Evolutionary conservation across 2,113 vertebrate genomes (phyloP).

Genomic region (Hypomesus transpacificus): DNA sequence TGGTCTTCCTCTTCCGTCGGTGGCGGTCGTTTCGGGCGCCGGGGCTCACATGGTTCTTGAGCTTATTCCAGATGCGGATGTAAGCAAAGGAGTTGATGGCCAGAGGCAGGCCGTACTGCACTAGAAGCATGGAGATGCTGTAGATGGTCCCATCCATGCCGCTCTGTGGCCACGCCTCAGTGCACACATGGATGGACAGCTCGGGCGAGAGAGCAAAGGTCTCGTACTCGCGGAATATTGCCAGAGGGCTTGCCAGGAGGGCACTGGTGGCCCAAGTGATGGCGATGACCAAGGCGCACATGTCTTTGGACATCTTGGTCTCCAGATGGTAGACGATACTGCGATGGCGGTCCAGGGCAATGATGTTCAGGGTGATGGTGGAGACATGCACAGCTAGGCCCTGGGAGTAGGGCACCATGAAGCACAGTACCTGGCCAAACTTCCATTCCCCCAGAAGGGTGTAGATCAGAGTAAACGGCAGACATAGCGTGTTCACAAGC

Average conservation of each 20-base stretch:
- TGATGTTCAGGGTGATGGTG: slow-evolving; percentile 89
- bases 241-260: slow-evolving; percentile 86
- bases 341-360: slow-evolving; percentile 88
- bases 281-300: slow-evolving; percentile 83
- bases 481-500: slow-evolving; percentile 86
- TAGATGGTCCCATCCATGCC: slow-evolving; percentile 82
- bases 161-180: slow-evolving; percentile 85
- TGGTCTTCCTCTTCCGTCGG: slow-evolving; percentile 83
- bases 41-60: slow-evolving; percentile 77
- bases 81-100: slow-evolving; percentile 86
- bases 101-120: slow-evolving; percentile 86
- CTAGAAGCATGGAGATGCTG: slow-evolving; percentile 83
- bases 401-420: slow-evolving; percentile 88
- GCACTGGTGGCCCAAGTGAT: slow-evolving; percentile 86
- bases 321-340: slow-evolving; percentile 89
- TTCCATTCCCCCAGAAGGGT: slow-evolving; percentile 88
- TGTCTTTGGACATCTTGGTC: slow-evolving; percentile 85
- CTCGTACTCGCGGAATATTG: slow-evolving; percentile 89
- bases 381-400: slow-evolving; percentile 90
- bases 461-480: slow-evolving; percentile 90
- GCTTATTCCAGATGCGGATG: slow-evolving; percentile 84
- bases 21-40: slow-evolving; percentile 77
- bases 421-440: slow-evolving; percentile 84
- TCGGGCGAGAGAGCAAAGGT: slow-evolving; percentile 77
- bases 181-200: slow-evolving; percentile 82